Conservation (phyloP, 1,140 invertebrate genomes). For the Sycophaga agraensis region DNA sequence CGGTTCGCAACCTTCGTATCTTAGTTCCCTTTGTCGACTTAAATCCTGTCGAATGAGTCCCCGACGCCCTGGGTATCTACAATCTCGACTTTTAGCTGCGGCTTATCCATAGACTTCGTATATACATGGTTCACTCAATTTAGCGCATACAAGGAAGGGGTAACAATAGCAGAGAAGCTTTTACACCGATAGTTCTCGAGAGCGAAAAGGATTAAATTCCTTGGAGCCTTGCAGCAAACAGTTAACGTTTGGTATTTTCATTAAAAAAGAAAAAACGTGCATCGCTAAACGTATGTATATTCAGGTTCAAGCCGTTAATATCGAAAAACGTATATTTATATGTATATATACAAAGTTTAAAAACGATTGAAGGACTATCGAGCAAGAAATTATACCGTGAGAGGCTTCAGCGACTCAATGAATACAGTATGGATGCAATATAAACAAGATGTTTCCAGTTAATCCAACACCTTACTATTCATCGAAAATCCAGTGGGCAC, state of each 20-base stretch:
- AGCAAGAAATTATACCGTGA: too few species aligned
- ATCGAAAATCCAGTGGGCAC: neutral
- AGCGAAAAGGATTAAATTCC: too few species aligned
- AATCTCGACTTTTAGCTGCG: conserved; percentile 5
- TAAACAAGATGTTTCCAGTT: neutral
- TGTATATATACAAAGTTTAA: too few species aligned
- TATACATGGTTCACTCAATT: conserved; percentile 18
- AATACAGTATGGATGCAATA: too few species aligned
- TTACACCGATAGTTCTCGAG: neutral
- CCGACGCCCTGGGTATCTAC: neutral
- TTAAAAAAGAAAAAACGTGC: too few species aligned
- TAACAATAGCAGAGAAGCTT: neutral
- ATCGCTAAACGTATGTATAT: too few species aligned
- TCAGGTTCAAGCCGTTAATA: too few species aligned
- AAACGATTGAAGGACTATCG: too few species aligned
- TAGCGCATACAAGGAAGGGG: neutral
- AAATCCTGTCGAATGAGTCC: conserved; percentile 5
- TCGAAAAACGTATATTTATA: too few species aligned
- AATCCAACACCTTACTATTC: neutral
- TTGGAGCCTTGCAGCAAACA: too few species aligned
- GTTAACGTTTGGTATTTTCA: too few species aligned
- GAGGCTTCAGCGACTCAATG: too few species aligned
- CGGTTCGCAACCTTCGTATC: neutral
- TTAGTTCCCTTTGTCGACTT: neutral
- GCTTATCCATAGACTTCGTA: conserved; percentile 4